Percentiles rank a stretch among this genome's conserved stretches.
phyloP scores from a whole-genome alignment of 2,888 invertebrate species.

The Tromatobia lineatoria region DNA sequence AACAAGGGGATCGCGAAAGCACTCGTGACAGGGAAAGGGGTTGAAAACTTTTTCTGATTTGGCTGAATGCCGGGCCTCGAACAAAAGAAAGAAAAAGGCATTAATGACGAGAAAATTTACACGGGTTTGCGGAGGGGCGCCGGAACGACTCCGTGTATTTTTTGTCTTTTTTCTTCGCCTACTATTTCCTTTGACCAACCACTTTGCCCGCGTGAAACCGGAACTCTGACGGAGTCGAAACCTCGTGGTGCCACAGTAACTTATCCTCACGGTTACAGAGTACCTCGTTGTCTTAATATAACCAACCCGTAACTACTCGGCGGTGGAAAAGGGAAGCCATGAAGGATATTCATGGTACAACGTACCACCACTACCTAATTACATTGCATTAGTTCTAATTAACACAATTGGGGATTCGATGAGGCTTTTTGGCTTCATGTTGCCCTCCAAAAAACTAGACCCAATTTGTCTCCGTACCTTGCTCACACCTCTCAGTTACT shows the following conservation, averaged over 20 bases:
- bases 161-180: conserved; percentile 13
- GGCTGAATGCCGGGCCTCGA: conserved; percentile 33
- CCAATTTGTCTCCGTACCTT: conserved; percentile 14
- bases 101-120: conserved; percentile 71
- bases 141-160: conserved; percentile 30
- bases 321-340: background rate
- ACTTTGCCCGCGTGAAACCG: conserved; percentile 26
- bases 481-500: conserved; percentile 4
- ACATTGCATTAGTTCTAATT: conserved; percentile 28
- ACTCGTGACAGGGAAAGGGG: conserved; percentile 59
- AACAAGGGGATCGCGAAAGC: conserved; percentile 49
- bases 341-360: conserved; percentile 1
- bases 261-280: conserved; percentile 34
- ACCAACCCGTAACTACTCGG: conserved; percentile 41
- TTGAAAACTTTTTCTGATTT: conserved; percentile 72
- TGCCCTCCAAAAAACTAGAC: conserved; percentile 10
- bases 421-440: conserved; percentile 4
- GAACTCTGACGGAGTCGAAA: conserved; percentile 40
- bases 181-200: background rate
- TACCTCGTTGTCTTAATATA: conserved; percentile 58
- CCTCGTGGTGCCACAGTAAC: conserved; percentile 38
- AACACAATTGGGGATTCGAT: conserved; percentile 26
- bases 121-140: conserved; percentile 40
- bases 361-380: conserved; percentile 40
- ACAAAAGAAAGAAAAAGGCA: conserved; percentile 47